phyloP scores from a whole-genome alignment of 2,113 vertebrate genomes.

The Notothenia rossii region DNA sequence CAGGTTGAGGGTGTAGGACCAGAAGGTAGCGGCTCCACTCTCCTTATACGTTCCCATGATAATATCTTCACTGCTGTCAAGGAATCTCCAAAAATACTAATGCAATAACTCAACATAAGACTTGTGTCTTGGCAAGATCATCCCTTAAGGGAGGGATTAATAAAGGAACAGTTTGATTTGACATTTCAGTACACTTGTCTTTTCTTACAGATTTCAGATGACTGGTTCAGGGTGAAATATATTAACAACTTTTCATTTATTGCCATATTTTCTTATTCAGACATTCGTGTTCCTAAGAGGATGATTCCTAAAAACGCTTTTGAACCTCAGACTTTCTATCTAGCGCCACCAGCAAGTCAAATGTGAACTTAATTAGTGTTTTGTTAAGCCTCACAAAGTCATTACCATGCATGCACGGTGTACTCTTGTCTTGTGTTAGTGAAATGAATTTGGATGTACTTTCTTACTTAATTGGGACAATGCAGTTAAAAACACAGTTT shows the following conservation, averaged over 20 bases:
- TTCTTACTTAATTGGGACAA: too few species aligned
- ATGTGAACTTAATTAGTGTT: not conserved
- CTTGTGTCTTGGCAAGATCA: too few species aligned
- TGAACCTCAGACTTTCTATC: not conserved
- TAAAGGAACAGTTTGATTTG: not conserved
- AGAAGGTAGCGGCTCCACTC: conserved; percentile 93
- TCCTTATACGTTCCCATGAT: conserved; percentile 95
- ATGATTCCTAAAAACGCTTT: not conserved
- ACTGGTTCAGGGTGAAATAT: not conserved
- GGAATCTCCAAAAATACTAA: conserved; percentile 62
- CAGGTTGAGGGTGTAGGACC: conserved; percentile 90
- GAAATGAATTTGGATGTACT: too few species aligned
- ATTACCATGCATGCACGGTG: too few species aligned
- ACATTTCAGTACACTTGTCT: too few species aligned
- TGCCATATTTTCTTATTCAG: not conserved
- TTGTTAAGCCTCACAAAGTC: not conserved
- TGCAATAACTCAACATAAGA: not conserved
- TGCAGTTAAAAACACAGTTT: too few species aligned
- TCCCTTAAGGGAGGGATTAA: not conserved
- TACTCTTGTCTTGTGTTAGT: too few species aligned
- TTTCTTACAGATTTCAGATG: too few species aligned
- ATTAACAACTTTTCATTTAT: not conserved
- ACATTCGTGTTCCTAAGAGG: not conserved
- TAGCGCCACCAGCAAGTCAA: not conserved
- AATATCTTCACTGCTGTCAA: conserved; percentile 81